Evolutionary conservation across 2,888 invertebrate species (phyloP), one percentile per base, ranked within the genome.

Genomic region (Tyria jacobaeae): DNA sequence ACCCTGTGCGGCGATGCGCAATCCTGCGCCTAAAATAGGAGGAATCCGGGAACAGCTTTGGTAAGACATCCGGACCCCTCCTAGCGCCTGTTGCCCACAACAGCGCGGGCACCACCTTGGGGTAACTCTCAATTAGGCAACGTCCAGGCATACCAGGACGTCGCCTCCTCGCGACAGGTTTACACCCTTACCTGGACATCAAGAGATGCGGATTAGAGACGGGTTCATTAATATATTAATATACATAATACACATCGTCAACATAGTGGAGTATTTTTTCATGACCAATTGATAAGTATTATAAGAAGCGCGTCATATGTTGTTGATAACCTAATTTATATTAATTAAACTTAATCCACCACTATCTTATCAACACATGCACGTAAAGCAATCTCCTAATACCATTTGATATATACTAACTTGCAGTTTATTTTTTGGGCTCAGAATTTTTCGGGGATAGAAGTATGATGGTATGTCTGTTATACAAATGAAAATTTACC

Each of bases 271-370:
- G 21, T 44, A 4, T 1, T 3, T 44, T 21, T 12, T 21, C 12
- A 44, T 44, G 21, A 21, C 21, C 14, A 14, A n/a, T 47, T 44
- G 44, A 44, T 21, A 44, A 44, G 21, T 44, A 44, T 21, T 21
- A 12, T 21, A 44, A 21, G 12, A 21, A 12, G 34, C n/a, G 50
- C 51, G 17, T 34, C 52, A 35, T 12, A 31, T 35, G 34, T 24
- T 15, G 15, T n/a, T 35, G 35, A 51, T 51, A 51, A 51, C 35
- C 51, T 24, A 51, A 51, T 31, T 31, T 44, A 41, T 47, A 21
- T 55, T 34, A 44, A 44, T 44, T 44, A 21, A 21, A 44, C 21
- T 44, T 44, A 44, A 44, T 44, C 41, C 41, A 44, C 7, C 41
- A 3, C 9, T 44, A 44, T 44, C 41, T 44, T 44, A 44, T 44